phyloP scores from a whole-genome alignment of 1,140 invertebrate species.

The Dendroctonus ponderosae region DNA sequence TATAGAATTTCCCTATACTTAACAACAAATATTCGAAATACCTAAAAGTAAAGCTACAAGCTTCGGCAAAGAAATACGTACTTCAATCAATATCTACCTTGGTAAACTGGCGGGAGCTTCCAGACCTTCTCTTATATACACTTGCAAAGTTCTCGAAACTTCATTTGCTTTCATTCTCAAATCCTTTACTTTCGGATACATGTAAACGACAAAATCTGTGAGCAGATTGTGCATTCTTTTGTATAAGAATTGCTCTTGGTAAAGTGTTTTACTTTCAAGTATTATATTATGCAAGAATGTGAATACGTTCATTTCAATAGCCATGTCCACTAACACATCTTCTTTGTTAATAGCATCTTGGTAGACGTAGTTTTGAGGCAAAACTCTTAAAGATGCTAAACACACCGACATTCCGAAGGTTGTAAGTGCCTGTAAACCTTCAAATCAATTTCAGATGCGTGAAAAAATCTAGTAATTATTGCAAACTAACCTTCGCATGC shows the following conservation, averaged over 20 bases:
- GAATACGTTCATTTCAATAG: conserved; percentile 80
- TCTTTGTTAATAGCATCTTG: conserved; percentile 65
- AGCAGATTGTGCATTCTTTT: conserved; percentile 81
- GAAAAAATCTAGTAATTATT: not conserved
- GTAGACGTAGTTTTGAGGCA: conserved; percentile 51
- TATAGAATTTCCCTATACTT: conserved; percentile 76
- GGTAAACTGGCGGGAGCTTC: conserved; percentile 73
- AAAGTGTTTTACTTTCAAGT: conserved; percentile 68
- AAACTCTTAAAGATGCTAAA: conserved; percentile 71
- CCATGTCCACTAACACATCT: conserved; percentile 70
- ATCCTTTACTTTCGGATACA: conserved; percentile 89
- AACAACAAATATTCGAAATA: conserved; percentile 84
- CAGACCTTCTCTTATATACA: conserved; percentile 78
- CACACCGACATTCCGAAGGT: conserved; percentile 80
- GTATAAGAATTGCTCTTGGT: conserved; percentile 78
- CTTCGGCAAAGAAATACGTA: not conserved
- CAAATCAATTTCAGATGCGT: conserved; percentile 3
- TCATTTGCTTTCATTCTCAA: conserved; percentile 84
- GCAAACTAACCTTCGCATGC: conserved; percentile 49
- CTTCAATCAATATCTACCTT: conserved; percentile 43
- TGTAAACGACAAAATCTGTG: conserved; percentile 89
- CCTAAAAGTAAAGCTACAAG: conserved; percentile 7
- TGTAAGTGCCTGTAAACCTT: conserved; percentile 68
- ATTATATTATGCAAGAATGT: conserved; percentile 72
- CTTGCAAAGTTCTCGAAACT: conserved; percentile 76